Conservation (phyloP, 2,888 invertebrate genomes). For the Ophion ellenae region DNA sequence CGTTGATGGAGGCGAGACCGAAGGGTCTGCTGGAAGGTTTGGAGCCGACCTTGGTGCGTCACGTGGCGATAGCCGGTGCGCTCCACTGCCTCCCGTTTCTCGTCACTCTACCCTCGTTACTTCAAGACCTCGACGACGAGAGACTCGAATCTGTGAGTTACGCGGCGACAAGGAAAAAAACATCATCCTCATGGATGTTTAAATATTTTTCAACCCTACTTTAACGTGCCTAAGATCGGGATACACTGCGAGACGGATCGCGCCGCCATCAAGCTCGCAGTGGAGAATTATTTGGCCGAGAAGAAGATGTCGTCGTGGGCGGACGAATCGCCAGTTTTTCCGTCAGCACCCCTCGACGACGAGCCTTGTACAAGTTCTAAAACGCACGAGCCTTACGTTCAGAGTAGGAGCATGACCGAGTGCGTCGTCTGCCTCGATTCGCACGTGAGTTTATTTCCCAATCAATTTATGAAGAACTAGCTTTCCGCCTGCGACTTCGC, state of each 20-base stretch:
- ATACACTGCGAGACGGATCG: slow-evolving; percentile 85
- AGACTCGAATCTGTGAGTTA: slow-evolving; percentile 85
- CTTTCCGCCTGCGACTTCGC: neutral
- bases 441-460: slow-evolving; percentile 84
- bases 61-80: slow-evolving; percentile 89
- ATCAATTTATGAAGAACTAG: neutral
- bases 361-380: slow-evolving; percentile 78
- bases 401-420: slow-evolving; percentile 85
- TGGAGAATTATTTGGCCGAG: slow-evolving; percentile 85
- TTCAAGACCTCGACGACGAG: slow-evolving; percentile 85
- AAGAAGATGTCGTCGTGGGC: slow-evolving; percentile 73
- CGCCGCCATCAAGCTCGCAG: slow-evolving; percentile 87
- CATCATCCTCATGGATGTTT: neutral
- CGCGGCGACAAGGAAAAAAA: slow-evolving; percentile 7
- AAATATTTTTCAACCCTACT: neutral
- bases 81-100: slow-evolving; percentile 91
- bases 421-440: slow-evolving; percentile 94
- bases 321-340: slow-evolving; percentile 68
- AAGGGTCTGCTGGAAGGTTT: slow-evolving; percentile 87
- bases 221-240: slow-evolving; percentile 75
- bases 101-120: slow-evolving; percentile 84
- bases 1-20: slow-evolving; percentile 91
- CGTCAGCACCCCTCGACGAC: slow-evolving; percentile 78
- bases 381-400: slow-evolving; percentile 73
- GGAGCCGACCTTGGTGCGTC: slow-evolving; percentile 88